These are phyloP conservation scores for Nerophis ophidion DNA, from an alignment of 2,113 vertebrate species.

Conservation along the genomic window DNA sequence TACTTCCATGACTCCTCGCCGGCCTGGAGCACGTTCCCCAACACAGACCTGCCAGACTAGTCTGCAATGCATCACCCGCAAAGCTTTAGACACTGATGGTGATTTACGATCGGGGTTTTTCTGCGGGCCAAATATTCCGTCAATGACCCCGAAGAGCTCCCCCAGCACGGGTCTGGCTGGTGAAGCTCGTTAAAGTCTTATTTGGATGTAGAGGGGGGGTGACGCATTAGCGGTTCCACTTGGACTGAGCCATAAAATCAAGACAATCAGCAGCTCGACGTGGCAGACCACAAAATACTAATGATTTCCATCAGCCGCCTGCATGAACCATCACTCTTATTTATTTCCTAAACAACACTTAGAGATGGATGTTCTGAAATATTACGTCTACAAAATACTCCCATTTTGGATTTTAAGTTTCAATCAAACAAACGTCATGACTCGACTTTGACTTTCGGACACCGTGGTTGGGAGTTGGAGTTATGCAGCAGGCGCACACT, in stretches of 20 bases:
- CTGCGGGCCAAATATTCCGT: constrained; percentile 35
- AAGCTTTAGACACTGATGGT: constrained; percentile 26
- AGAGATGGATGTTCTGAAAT: not conserved
- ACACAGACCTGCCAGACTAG: constrained; percentile 20
- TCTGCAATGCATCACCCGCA: constrained; percentile 39
- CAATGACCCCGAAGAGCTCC: constrained; percentile 32
- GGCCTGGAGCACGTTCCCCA: constrained; percentile 35
- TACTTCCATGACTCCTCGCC: constrained; percentile 41
- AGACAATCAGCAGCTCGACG: constrained; percentile 52
- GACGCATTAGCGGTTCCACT: constrained; percentile 50
- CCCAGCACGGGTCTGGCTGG: constrained; percentile 42
- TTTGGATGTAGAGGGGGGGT: constrained; percentile 37
- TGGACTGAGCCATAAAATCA: constrained; percentile 45
- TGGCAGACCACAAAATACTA: constrained; percentile 52
- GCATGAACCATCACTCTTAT: no score
- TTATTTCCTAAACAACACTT: constrained; percentile 5
- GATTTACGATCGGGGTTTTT: constrained; percentile 51
- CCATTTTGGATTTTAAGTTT: no score
- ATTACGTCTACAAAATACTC: no score
- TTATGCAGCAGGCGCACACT: no score
- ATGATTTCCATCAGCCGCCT: constrained; percentile 31
- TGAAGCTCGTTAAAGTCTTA: constrained; percentile 62
- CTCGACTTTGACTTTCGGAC: no score
- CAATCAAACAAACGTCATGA: no score
- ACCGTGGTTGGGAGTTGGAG: no score